Conservation (phyloP, 1,140 invertebrate species). For the Drosophila oshimai region DNA sequence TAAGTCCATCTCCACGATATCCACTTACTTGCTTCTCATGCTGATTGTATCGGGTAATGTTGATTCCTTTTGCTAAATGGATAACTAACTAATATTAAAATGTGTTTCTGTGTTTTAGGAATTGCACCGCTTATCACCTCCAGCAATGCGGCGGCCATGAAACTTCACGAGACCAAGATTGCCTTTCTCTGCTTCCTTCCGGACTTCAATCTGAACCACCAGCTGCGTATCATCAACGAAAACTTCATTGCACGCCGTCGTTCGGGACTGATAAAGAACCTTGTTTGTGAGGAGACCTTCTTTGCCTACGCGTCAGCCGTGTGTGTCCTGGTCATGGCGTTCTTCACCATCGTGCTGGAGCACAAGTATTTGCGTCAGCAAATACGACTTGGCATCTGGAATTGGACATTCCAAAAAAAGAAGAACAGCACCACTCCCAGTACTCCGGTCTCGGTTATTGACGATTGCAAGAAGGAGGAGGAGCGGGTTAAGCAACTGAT, state of each 20-base stretch:
- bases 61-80: neutral
- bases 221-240: slow-evolving; percentile 75
- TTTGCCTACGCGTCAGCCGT: slow-evolving; percentile 55
- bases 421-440: slow-evolving; percentile 1
- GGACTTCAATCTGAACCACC: slow-evolving; percentile 80
- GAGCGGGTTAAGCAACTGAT: slow-evolving; percentile 35
- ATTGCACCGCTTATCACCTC: slow-evolving; percentile 76
- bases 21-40: slow-evolving; percentile 73
- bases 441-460: neutral
- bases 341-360: slow-evolving; percentile 66
- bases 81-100: neutral
- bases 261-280: neutral
- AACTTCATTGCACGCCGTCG: slow-evolving; percentile 50
- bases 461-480: slow-evolving; percentile 48
- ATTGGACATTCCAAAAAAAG: neutral
- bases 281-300: slow-evolving; percentile 34
- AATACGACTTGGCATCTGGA: neutral
- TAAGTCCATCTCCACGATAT: slow-evolving; percentile 75
- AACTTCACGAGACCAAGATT: slow-evolving; percentile 61
- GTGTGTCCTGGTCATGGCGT: slow-evolving; percentile 38
- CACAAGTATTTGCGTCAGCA: slow-evolving; percentile 55
- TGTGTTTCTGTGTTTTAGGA: slow-evolving; percentile 33
- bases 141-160: slow-evolving; percentile 56
- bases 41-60: slow-evolving; percentile 70
- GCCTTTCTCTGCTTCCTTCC: slow-evolving; percentile 64